phyloP scores from a whole-genome alignment of 2,888 invertebrate genomes.

The Carterocephalus palaemon region DNA sequence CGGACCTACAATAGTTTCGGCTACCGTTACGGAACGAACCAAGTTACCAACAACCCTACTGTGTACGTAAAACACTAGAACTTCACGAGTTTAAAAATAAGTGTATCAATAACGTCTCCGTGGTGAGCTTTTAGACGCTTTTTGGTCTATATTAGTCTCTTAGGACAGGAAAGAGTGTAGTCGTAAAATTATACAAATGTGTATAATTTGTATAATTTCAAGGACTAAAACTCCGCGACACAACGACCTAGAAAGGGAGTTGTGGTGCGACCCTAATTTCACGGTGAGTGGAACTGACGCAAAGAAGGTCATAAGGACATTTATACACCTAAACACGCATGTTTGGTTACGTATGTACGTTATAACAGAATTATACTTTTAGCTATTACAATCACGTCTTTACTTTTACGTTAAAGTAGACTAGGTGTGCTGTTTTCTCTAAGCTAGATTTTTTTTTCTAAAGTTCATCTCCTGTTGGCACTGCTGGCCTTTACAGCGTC shows the following conservation, averaged over 20 bases:
- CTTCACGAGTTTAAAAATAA: conserved; percentile 22
- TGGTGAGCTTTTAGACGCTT: neutral
- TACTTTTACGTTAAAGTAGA: too few relatives aligned
- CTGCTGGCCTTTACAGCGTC: too few relatives aligned
- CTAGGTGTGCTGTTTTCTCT: too few relatives aligned
- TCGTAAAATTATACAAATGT: conserved; percentile 21
- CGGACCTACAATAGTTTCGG: too few relatives aligned
- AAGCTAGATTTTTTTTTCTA: too few relatives aligned
- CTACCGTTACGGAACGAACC: too few relatives aligned
- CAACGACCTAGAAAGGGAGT: conserved; percentile 3
- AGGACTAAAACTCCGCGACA: neutral
- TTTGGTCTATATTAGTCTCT: conserved; percentile 14
- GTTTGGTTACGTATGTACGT: too few relatives aligned
- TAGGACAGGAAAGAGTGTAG: conserved; percentile 14
- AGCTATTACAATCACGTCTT: too few relatives aligned
- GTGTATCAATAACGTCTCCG: conserved; percentile 10
- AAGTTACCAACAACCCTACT: too few relatives aligned
- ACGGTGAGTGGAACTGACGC: conserved; percentile 7
- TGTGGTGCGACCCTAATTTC: conserved; percentile 2
- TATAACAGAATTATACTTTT: too few relatives aligned
- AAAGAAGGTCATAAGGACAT: neutral
- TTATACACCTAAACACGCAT: neutral
- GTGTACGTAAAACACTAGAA: conserved; percentile 21
- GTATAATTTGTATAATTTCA: conserved; percentile 22
- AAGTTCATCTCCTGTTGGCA: too few relatives aligned